Evolutionary conservation across 2,888 invertebrate genomes (phyloP), one percentile per base, ranked within the genome.

Genomic region (Bombylius discolor): DNA sequence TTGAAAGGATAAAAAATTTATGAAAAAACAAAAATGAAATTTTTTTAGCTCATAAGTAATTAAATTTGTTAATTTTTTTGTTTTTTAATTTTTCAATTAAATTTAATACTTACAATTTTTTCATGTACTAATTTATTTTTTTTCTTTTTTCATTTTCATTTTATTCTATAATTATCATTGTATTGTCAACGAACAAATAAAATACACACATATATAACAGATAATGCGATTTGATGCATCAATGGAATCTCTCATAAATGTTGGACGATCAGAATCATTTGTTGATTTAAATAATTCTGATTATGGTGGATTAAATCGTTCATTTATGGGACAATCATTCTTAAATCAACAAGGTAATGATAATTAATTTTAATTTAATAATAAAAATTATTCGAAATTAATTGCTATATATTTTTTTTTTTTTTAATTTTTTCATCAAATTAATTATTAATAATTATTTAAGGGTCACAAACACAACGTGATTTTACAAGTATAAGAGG

Each of bases 251-350:
- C 75, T 88, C 61, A 72, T 79, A 42, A 85, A 84, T 51, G 83
- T 89, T 62, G 83, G 82, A 23, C 82, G 89, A 42, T 89, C 90
- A 36, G 90, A 90, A 70, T 89, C 89, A 69, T 89, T 89, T 64
- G 86, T 85, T 31, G 89, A 90, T 75, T 74, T 90, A 13, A 89
- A 84, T 66, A 84, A 85, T 61, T 86, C 87, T 59, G 70, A 77
- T 51, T 64, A 67, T 51, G 60, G 60, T 46, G 63, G 64, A 23
- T 61, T 60, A 13, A 59, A 59, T 42, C 56, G 61, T 42, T 56
- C 59, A 14, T 61, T 60, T 56, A 55, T 59, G 14, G 59, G 56
- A 50, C 56, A 63, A 39, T 65, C 65, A 60, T 67, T 66, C 49
- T 60, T 66, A 49, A 60, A 63, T 47, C 64, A 74, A 69, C 51